Percentiles rank a stretch among this genome's conserved stretches.
Evolutionary conservation across 2,113 vertebrate species (phyloP).

Genomic region (Lycaon pictus): DNA sequence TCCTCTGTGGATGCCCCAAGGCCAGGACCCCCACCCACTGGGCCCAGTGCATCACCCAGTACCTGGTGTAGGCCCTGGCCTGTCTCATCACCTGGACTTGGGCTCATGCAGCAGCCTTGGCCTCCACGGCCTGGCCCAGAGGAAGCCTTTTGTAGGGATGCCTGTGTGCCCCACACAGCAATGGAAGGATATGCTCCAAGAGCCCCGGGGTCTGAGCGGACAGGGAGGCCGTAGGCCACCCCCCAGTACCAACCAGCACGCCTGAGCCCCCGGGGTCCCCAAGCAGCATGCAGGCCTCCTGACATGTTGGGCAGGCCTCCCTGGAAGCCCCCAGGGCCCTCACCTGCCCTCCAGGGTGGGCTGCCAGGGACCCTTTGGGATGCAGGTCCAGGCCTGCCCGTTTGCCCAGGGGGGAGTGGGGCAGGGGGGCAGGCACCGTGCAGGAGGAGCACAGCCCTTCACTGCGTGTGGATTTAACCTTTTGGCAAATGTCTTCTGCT

Average conservation of each 20-base stretch:
- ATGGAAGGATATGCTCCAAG: accelerated
- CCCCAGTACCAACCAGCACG: no score
- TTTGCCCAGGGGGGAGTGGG: neutral
- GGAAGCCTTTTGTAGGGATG: accelerated
- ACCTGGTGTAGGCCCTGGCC: neutral
- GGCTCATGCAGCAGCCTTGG: accelerated
- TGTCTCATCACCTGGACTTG: accelerated
- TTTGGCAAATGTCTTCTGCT: slow-evolving; percentile 71
- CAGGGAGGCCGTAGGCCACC: no score
- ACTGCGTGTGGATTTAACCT: slow-evolving; percentile 73
- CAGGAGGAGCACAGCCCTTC: accelerated
- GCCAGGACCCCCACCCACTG: accelerated
- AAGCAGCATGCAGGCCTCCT: accelerated
- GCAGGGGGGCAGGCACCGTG: neutral
- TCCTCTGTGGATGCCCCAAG: neutral
- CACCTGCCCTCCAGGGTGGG: accelerated
- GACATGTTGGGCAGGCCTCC: neutral
- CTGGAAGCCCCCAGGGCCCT: accelerated
- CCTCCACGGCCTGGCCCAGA: neutral
- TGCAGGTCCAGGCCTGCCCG: accelerated
- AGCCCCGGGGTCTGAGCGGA: accelerated
- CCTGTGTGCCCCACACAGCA: accelerated
- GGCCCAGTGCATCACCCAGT: accelerated
- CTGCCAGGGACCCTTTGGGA: neutral
- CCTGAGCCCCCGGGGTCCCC: accelerated